Base-by-base conservation (phyloP, 2,797 vertebrate species). In the Sebastiscus albofasciatus region DNA sequence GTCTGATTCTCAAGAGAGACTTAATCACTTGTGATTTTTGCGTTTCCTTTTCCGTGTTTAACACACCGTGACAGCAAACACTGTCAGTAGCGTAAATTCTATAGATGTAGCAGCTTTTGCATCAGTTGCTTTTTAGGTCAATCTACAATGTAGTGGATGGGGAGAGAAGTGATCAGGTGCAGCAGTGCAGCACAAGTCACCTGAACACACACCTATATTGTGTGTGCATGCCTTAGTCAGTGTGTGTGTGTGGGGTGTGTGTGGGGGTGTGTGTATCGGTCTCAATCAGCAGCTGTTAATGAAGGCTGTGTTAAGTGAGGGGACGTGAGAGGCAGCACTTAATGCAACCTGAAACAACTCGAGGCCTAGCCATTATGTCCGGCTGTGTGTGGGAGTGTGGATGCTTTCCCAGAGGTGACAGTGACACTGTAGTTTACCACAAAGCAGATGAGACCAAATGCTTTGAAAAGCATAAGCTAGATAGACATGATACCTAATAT, bases 231-330 rank as follows among this genome's bases (percentile, higher is more conserved):
- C n/a, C 31, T 83, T 55, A 13, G 42, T 61, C 26, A 26, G 34
- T 36, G 36, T 39, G 36, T 39, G 36, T 26, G 26, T 26, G 26
- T 3, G 26, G 2, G 2, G 26, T 9, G 31, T 34, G 33, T 34
- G 56, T 24, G 55, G 49, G 11, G 13, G 13, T 3, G 36, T 16
- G 52, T 31, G 26, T 61, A 29, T 77, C 4, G 39, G 11, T 82
- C 26, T 82, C 68, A 82, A 49, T 83, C 79, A 84, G 77, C 87
- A 87, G 79, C 66, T 85, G 82, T 78, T 87, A 80, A 80, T 83
- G 79, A 86, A 81, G 77, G 70, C 33, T 52, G 62, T 18, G 59
- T 80, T 59, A 78, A 79, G 46, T 79, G 71, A 83, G 16, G 42
- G 55, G 27, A 69, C 8, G 22, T 26, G 49, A 79, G 74, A 84